Percentiles rank a stretch among this genome's conserved stretches.
Evolutionary conservation across 2,888 invertebrate species (phyloP).

Genomic region (Microctonus brassicae): DNA sequence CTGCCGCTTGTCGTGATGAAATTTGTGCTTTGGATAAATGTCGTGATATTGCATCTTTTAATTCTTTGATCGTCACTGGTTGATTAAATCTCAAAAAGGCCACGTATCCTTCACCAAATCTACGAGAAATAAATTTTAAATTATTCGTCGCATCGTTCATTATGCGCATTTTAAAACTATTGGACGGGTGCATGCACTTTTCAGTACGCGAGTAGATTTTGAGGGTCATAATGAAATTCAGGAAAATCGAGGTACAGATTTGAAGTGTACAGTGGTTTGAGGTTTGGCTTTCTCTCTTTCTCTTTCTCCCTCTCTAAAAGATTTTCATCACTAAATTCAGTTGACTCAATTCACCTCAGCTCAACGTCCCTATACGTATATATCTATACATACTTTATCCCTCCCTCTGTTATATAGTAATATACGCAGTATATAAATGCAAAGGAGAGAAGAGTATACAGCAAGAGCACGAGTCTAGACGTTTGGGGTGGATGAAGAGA

Average conservation of each 20-base stretch:
- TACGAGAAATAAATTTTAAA: constrained; percentile 49
- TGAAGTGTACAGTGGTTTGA: not conserved
- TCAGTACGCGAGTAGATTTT: not conserved
- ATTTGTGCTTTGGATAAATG: constrained; percentile 68
- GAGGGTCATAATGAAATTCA: not conserved
- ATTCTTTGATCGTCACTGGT: constrained; percentile 55
- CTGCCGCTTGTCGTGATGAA: constrained; percentile 68
- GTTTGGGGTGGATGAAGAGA: not conserved
- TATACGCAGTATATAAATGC: not conserved
- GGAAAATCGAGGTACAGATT: not conserved
- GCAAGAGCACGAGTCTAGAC: not conserved
- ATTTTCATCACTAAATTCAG: not conserved
- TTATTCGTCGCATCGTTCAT: not conserved
- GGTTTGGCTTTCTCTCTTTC: not conserved
- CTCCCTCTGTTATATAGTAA: not conserved
- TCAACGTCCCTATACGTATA: no score
- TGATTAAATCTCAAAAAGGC: constrained; percentile 68
- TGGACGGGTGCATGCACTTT: no score
- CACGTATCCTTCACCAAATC: constrained; percentile 74
- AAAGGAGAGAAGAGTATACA: not conserved
- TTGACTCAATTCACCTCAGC: not conserved
- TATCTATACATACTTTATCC: no score
- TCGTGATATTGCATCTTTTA: constrained; percentile 62
- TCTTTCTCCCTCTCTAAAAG: not conserved
- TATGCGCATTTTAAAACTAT: not conserved